These are phyloP conservation scores for Psittacus erithacus DNA, from an alignment of 2,113 vertebrate species.

Conservation along the genomic window DNA sequence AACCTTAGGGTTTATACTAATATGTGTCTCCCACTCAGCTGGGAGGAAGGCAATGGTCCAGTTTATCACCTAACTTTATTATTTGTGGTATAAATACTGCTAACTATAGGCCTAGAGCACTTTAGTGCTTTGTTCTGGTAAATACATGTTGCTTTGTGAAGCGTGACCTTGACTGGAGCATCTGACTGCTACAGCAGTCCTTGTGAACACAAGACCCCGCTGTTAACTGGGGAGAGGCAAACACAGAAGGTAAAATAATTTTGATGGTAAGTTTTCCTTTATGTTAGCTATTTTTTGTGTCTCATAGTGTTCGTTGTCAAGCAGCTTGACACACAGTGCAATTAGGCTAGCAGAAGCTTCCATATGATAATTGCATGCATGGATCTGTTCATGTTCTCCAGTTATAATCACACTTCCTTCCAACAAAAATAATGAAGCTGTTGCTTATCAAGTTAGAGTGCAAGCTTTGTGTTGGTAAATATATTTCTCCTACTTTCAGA, in stretches of 20 bases:
- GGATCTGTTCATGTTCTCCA: conserved; percentile 25
- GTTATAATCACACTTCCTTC: not conserved
- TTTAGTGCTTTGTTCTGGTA: not conserved
- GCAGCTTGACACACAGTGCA: not conserved
- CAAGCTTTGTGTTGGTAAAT: conserved; percentile 41
- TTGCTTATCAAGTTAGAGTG: conserved; percentile 16
- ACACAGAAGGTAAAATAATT: not conserved
- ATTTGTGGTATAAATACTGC: not conserved
- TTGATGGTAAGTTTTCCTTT: not conserved
- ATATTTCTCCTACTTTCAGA: not conserved
- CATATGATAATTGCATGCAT: not conserved
- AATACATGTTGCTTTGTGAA: accelerated
- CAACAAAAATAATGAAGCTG: conserved; percentile 39
- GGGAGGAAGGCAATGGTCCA: not conserved
- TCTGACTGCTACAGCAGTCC: not conserved
- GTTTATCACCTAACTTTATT: not conserved
- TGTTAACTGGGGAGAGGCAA: not conserved
- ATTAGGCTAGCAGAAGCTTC: not conserved
- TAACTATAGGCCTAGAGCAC: not conserved
- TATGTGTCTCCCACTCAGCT: not conserved
- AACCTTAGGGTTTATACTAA: not conserved
- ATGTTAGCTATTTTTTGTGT: not conserved
- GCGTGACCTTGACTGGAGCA: not conserved
- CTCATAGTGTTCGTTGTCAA: not conserved
- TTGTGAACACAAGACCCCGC: not conserved